Evolutionary conservation across 2,113 vertebrate genomes (phyloP).

Genomic region (Heterochromis multidens): DNA sequence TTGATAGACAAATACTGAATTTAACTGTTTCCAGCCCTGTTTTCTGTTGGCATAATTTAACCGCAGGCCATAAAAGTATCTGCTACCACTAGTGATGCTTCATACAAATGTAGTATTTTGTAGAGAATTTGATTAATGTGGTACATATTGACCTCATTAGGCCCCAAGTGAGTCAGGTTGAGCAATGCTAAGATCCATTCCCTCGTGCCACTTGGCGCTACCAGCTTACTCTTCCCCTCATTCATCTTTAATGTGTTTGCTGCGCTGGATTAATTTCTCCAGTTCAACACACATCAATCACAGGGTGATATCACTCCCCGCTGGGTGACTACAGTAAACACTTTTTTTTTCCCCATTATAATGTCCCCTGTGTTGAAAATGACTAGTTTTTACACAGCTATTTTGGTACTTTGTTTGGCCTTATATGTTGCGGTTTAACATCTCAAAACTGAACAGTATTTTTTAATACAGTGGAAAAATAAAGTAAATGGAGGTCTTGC

Average conservation of each 20-base stretch:
- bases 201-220: neutral
- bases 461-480: neutral
- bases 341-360: neutral
- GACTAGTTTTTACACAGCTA: neutral
- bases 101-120: neutral
- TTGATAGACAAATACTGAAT: neutral
- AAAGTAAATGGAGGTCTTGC: neutral
- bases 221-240: conserved; percentile 9
- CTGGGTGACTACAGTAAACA: conserved; percentile 29
- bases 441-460: neutral
- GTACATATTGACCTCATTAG: conserved; percentile 50
- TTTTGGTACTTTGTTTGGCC: neutral
- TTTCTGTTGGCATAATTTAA: neutral
- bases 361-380: neutral
- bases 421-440: neutral
- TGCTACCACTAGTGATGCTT: neutral
- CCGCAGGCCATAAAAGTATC: neutral
- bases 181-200: conserved; percentile 6
- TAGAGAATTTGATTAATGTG: conserved; percentile 46
- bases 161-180: conserved; percentile 25
- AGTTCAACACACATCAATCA: conserved; percentile 50
- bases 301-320: conserved; percentile 17
- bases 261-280: conserved; percentile 45
- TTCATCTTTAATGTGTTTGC: conserved; percentile 52
- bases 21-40: neutral